These are phyloP conservation scores for Anoura caudifer DNA, from an alignment of 2,113 vertebrate species.

Conservation along the genomic window DNA sequence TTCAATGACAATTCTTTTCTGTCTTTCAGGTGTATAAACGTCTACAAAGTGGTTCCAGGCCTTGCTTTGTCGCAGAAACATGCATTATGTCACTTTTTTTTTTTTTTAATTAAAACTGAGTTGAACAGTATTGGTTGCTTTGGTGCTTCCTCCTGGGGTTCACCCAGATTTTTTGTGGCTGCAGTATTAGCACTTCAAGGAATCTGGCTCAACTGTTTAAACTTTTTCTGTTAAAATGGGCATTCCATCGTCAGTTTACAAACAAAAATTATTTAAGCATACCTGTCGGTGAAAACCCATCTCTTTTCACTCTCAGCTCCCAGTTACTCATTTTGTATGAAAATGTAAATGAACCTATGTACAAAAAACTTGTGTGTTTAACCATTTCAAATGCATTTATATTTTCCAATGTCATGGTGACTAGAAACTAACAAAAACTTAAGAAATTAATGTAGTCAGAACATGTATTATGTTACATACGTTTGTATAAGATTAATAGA, in stretches of 20 bases:
- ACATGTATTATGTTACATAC: neutral
- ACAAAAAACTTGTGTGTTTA: neutral
- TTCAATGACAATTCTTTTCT: neutral
- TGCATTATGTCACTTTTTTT: neutral
- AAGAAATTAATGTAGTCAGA: neutral
- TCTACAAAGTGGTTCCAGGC: neutral
- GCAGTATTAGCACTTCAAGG: neutral
- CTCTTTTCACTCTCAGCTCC: neutral
- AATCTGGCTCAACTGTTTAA: slow-evolving; percentile 18
- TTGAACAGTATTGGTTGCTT: neutral
- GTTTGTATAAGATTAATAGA: neutral
- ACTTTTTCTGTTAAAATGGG: slow-evolving; percentile 25
- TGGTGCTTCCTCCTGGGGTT: neutral
- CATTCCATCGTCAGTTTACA: slow-evolving; percentile 28
- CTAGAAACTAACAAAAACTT: neutral
- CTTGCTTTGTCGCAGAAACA: neutral
- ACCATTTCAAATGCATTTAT: neutral
- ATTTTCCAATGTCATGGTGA: neutral
- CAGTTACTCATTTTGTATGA: neutral
- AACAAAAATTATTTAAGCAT: slow-evolving; percentile 49
- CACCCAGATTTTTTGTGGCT: neutral
- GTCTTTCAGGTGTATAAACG: neutral
- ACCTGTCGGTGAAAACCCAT: slow-evolving; percentile 1
- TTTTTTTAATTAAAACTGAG: neutral
- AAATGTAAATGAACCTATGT: neutral